A percentile compares a stretch with the other conserved stretches of the same genome.
Evolutionary conservation across 1,140 invertebrate genomes (phyloP).

Genomic region (Aphelenchoides fujianensis): DNA sequence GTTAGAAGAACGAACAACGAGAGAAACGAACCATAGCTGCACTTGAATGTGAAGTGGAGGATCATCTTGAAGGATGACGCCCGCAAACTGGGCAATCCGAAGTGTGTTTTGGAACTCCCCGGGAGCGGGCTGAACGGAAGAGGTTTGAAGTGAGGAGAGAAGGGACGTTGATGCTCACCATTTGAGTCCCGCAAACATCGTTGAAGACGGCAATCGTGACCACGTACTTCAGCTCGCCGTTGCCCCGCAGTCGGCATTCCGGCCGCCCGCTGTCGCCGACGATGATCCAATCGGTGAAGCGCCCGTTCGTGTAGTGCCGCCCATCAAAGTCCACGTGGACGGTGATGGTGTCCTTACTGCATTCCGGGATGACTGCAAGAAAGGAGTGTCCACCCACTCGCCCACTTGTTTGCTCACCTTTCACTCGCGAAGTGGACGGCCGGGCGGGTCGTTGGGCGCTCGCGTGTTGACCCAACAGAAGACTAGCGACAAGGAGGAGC

Average conservation of each 20-base stretch:
- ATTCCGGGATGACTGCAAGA: slow-evolving; percentile 45
- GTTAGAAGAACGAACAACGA: neutral
- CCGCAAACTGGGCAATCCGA: slow-evolving; percentile 48
- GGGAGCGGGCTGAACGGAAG: slow-evolving; percentile 22
- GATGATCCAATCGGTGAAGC: slow-evolving; percentile 43
- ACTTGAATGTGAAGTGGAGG: slow-evolving; percentile 54
- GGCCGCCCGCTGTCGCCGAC: slow-evolving; percentile 36
- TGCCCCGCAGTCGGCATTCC: slow-evolving; percentile 48
- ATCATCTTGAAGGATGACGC: slow-evolving; percentile 46
- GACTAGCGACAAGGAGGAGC: neutral
- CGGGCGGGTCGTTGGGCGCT: neutral
- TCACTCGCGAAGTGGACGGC: neutral
- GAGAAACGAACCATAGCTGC: slow-evolving; percentile 33
- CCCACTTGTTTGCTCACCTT: neutral
- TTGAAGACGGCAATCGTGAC: slow-evolving; percentile 50
- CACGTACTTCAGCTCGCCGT: slow-evolving; percentile 47
- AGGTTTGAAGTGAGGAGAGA: neutral
- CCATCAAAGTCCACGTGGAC: slow-evolving; percentile 42
- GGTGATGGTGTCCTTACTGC: slow-evolving; percentile 37
- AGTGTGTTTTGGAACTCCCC: slow-evolving; percentile 50
- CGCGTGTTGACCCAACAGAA: neutral
- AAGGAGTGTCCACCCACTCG: neutral
- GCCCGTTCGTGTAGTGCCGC: slow-evolving; percentile 23
- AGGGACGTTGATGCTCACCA: slow-evolving; percentile 22
- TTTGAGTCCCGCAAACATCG: slow-evolving; percentile 42